phyloP scores from a whole-genome alignment of 2,113 vertebrate genomes.

The Oplegnathus fasciatus region DNA sequence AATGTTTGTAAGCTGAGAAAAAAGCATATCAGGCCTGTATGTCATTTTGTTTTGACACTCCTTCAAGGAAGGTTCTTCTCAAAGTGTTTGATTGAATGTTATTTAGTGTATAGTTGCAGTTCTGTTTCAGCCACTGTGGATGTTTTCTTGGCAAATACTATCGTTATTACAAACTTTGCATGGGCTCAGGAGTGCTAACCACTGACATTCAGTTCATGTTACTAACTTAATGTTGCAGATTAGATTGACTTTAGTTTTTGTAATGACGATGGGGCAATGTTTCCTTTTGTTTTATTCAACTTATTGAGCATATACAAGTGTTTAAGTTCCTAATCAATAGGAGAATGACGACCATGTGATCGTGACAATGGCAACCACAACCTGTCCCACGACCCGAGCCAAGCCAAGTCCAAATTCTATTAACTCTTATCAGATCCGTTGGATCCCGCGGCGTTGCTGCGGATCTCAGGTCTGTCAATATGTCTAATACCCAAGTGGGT shows the following conservation, averaged over 20 bases:
- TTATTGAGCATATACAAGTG: background rate
- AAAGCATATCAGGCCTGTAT: slow-evolving; percentile 14
- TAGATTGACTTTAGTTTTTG: background rate
- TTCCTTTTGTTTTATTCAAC: background rate
- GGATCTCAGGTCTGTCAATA: background rate
- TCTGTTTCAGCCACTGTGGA: background rate
- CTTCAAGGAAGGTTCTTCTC: slow-evolving; percentile 16
- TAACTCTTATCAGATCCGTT: background rate
- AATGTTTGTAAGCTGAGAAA: slow-evolving; percentile 21
- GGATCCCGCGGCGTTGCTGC: background rate
- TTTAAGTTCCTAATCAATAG: background rate
- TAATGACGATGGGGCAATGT: background rate
- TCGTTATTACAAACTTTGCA: background rate
- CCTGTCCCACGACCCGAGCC: background rate
- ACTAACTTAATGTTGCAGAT: background rate
- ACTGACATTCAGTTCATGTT: background rate
- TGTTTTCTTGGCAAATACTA: background rate
- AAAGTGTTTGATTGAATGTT: slow-evolving; percentile 2
- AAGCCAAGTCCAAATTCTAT: background rate
- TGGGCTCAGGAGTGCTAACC: background rate
- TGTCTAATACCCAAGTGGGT: background rate
- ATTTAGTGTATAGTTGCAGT: background rate
- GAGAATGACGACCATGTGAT: background rate
- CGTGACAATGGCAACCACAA: background rate
- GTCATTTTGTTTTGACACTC: slow-evolving; percentile 32